Evolutionary conservation across 2,888 invertebrate genomes (phyloP), one percentile per base, ranked within the genome.

Genomic region (Hypsopygia costalis): DNA sequence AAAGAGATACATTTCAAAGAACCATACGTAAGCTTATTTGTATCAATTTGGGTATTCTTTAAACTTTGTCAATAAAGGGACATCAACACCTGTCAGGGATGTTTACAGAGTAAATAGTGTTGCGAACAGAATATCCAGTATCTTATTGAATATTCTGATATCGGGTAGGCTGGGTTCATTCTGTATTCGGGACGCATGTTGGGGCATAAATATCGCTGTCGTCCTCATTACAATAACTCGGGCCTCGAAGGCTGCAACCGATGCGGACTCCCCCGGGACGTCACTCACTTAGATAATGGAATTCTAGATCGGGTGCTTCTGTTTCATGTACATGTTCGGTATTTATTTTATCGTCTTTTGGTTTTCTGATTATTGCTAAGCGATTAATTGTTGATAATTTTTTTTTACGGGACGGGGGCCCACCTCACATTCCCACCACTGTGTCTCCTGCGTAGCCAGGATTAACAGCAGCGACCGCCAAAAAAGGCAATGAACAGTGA

Each of bases 171-270:
- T n/a, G n/a, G n/a, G n/a, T 51, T 82, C 81, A 82, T 86, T 83
- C 62, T 46, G 69, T 85, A 87, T 87, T 83, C 87, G 63, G 77
- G 70, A 62, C 67, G 82, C 83, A 69, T 81, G 79, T 69, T 51
- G 48, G 49, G 77, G 81, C 87, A 86, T 86, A 88, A 88, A 86
- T 87, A 88, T 86, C 83, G 78, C 74, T 79, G 81, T 81, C 85
- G 76, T 66, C 57, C 82, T 85, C 83, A 83, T 86, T 86, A 86
- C 81, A 81, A 83, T 82, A 78, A 81, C 73, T 81, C 16, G 2
- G 16, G 16, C 16, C 81, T 79, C 47, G 52, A 53, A 72, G 78
- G 72, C 68, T 64, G 73, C 65, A 64, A 65, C 69, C 77, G 81
- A 79, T 70, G 69, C 68, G 56, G 55, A 25, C 55, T 77, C 85